Percentiles rank a stretch among this genome's conserved stretches.
These are phyloP conservation scores for Arbacia lixula DNA, from an alignment of 53 echinoderm and acorn worm genomes.

Conservation along the genomic window DNA sequence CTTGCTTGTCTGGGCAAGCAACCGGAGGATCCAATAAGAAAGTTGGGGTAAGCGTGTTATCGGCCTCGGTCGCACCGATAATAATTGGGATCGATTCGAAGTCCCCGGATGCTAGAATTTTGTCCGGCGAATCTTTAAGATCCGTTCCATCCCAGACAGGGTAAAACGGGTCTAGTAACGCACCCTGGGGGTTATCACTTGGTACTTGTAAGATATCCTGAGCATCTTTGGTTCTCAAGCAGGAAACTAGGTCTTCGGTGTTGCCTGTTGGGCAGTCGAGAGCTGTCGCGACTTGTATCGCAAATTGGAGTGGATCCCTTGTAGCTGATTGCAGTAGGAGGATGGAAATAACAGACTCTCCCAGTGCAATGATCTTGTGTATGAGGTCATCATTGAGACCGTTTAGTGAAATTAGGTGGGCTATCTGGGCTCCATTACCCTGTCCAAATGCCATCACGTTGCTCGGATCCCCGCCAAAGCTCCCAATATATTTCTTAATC, in stretches of 20 bases:
- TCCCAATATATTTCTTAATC: conserved; percentile 70
- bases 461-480: conserved; percentile 69
- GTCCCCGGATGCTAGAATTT: conserved; percentile 23
- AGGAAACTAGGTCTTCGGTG: conserved; percentile 37
- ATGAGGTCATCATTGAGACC: conserved; percentile 56
- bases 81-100: conserved; percentile 23
- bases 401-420: conserved; percentile 55
- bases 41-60: neutral
- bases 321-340: neutral
- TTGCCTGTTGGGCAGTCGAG: conserved; percentile 33
- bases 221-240: conserved; percentile 36
- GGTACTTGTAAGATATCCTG: neutral
- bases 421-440: conserved; percentile 63
- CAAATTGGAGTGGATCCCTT: conserved; percentile 24
- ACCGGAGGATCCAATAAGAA: neutral
- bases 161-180: neutral
- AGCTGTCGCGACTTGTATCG: conserved; percentile 22
- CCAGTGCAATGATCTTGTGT: conserved; percentile 58
- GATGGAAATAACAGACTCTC: conserved; percentile 43
- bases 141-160: conserved; percentile 16
- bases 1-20: conserved; percentile 4
- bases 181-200: neutral
- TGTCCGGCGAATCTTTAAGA: conserved; percentile 12
- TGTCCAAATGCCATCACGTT: conserved; percentile 66
- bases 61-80: conserved; percentile 10